These are phyloP conservation scores for Glyphotaelius pellucidus DNA, from an alignment of 2,888 invertebrate genomes.

Conservation along the genomic window DNA sequence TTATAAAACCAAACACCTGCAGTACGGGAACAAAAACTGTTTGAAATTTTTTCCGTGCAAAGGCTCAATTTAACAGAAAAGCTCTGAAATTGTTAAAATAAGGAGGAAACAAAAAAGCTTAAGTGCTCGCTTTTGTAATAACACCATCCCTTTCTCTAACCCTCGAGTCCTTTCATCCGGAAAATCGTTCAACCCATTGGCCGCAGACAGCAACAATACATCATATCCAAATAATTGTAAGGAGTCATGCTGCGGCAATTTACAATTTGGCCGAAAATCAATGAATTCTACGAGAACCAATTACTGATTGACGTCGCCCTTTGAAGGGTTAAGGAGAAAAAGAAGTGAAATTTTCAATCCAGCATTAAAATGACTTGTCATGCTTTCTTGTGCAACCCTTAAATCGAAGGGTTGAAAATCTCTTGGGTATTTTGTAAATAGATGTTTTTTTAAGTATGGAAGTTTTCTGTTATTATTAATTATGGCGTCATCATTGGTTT, in stretches of 20 bases:
- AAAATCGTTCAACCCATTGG: conserved; percentile 13
- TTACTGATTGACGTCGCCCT: neutral
- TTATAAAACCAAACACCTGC: too few relatives aligned
- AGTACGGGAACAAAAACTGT: too few relatives aligned
- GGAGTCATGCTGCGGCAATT: conserved; percentile 2
- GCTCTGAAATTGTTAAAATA: neutral
- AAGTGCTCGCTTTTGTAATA: neutral
- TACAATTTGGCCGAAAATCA: neutral
- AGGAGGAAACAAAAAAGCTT: neutral
- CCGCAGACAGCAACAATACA: neutral
- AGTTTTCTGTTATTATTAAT: neutral
- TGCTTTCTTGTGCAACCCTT: neutral
- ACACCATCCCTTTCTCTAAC: neutral
- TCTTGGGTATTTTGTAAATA: neutral
- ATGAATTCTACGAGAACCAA: neutral
- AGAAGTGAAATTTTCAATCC: neutral
- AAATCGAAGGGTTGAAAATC: neutral
- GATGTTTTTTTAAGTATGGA: neutral
- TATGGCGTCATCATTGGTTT: too few relatives aligned
- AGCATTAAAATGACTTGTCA: neutral
- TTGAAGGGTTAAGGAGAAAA: neutral
- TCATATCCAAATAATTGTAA: conserved; percentile 9
- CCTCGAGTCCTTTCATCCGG: neutral
- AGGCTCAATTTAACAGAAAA: neutral
- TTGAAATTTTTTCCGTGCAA: neutral